These are phyloP conservation scores for Lomographa bimaculata DNA, from an alignment of 2,888 invertebrate genomes.

Conservation along the genomic window DNA sequence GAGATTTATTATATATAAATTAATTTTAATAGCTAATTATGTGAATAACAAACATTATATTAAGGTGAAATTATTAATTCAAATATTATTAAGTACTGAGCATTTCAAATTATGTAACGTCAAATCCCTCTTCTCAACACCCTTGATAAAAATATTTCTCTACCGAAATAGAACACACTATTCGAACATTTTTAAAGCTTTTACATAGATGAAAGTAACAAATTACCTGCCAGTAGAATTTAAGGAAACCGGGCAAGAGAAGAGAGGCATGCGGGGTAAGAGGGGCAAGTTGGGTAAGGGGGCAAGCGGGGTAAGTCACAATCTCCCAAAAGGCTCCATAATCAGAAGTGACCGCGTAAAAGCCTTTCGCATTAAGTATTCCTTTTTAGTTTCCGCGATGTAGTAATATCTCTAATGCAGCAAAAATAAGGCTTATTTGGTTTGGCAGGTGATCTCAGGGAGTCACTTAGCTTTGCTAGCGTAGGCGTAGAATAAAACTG, in stretches of 20 bases:
- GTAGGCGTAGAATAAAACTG: too few species aligned
- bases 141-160: too few species aligned
- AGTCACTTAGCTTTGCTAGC: background rate
- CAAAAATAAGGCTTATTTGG: constrained; percentile 16
- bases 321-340: constrained; percentile 19
- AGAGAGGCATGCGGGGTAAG: too few species aligned
- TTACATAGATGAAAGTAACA: constrained; percentile 29
- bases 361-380: constrained; percentile 28
- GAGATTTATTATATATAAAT: too few species aligned
- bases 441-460: constrained; percentile 11
- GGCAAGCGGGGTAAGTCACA: constrained; percentile 3
- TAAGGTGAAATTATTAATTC: too few species aligned
- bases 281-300: background rate
- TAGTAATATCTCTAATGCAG: constrained; percentile 24
- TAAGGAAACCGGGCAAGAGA: too few species aligned
- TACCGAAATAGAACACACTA: constrained; percentile 5
- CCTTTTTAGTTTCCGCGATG: constrained; percentile 23
- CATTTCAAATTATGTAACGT: too few species aligned
- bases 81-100: too few species aligned
- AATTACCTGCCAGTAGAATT: constrained; percentile 15
- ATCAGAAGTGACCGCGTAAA: constrained; percentile 31
- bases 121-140: too few species aligned
- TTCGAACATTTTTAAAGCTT: constrained; percentile 27
- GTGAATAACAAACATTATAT: too few species aligned
- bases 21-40: too few species aligned